Percentiles rank a stretch among this genome's conserved stretches.
Evolutionary conservation across 53 echinoderm and acorn worm species (phyloP).

Genomic region (Crossaster papposus): DNA sequence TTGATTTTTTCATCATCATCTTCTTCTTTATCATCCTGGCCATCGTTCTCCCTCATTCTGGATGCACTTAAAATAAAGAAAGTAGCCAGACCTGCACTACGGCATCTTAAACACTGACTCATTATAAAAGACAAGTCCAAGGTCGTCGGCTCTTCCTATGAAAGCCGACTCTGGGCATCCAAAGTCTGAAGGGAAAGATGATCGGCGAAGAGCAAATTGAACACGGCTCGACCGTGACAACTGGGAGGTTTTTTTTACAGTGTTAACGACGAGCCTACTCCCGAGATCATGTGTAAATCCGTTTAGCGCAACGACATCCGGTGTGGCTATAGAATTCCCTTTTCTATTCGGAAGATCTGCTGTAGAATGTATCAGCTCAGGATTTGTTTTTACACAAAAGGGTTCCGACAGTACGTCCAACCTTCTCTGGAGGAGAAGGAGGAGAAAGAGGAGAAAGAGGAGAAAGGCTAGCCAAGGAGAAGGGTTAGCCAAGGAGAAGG

Average conservation of each 20-base stretch:
- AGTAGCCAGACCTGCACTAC: background rate
- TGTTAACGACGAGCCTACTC: background rate
- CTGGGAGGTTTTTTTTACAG: slow-evolving; percentile 2
- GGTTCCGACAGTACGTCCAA: slow-evolving; percentile 43
- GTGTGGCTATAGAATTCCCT: slow-evolving; percentile 41
- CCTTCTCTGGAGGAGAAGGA: too few relatives aligned
- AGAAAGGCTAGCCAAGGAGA: background rate
- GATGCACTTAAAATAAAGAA: slow-evolving; percentile 10
- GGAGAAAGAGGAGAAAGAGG: too few relatives aligned
- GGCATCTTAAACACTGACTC: slow-evolving; percentile 19
- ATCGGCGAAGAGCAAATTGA: background rate
- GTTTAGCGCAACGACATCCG: slow-evolving; percentile 25
- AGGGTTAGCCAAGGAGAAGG: background rate
- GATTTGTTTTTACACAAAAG: background rate
- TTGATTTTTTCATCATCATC: slow-evolving; percentile 19
- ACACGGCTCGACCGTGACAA: background rate
- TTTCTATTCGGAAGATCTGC: slow-evolving; percentile 8
- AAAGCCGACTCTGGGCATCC: background rate
- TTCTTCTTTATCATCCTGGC: background rate
- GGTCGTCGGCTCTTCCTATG: slow-evolving; percentile 12
- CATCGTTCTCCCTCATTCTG: background rate
- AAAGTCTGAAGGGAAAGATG: slow-evolving; percentile 24
- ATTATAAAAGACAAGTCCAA: slow-evolving; percentile 37
- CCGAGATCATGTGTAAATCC: slow-evolving; percentile 43
- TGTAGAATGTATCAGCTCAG: slow-evolving; percentile 34